phyloP scores from a whole-genome alignment of 1,140 invertebrate species.

The Drosophila tani region DNA sequence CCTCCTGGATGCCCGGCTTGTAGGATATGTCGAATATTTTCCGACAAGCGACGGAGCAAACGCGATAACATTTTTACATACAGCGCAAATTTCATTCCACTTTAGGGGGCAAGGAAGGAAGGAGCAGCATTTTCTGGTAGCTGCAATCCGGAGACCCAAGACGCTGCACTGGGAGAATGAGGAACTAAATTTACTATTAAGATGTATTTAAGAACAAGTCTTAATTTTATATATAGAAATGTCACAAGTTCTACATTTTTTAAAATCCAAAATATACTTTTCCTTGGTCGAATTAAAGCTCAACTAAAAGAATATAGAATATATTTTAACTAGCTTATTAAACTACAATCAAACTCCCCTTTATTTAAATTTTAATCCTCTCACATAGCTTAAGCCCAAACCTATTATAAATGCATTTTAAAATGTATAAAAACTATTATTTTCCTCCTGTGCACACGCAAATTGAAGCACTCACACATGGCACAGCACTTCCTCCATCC shows the following conservation, averaged over 20 bases:
- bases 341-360: not conserved
- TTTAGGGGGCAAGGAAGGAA: not conserved
- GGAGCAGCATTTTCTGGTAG: slow-evolving; percentile 33
- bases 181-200: no score
- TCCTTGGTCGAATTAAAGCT: no score
- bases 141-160: slow-evolving; percentile 19
- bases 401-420: no score
- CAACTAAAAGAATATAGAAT: no score
- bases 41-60: slow-evolving; percentile 59
- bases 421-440: not conserved
- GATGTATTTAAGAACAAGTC: no score
- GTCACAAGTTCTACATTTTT: no score
- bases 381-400: no score
- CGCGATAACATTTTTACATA: slow-evolving; percentile 79
- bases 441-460: slow-evolving; percentile 26
- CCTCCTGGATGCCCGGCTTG: slow-evolving; percentile 16
- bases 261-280: no score
- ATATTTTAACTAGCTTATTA: not conserved
- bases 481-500: slow-evolving; percentile 7
- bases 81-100: slow-evolving; percentile 66
- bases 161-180: slow-evolving; percentile 1
- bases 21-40: slow-evolving; percentile 65
- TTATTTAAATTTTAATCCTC: no score
- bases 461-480: slow-evolving; percentile 44
- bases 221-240: no score